Percentiles rank a stretch among this genome's conserved stretches.
These are phyloP conservation scores for Lerista edwardsae DNA, from an alignment of 2,797 vertebrate species.

Conservation along the genomic window DNA sequence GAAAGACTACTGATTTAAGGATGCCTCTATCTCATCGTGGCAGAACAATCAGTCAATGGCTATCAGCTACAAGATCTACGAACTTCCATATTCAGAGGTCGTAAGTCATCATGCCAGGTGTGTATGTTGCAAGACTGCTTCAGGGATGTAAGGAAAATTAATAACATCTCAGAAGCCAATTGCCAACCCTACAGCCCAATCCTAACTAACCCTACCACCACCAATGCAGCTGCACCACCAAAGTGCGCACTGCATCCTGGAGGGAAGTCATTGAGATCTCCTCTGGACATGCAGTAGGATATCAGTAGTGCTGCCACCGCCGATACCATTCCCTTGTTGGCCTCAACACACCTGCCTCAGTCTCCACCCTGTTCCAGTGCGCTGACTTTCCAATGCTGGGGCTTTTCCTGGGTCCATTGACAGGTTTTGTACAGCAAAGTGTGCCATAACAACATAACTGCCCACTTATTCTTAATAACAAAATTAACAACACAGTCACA, in stretches of 20 bases:
- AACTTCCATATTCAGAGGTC: neutral
- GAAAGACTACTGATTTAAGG: neutral
- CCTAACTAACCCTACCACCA: too few species aligned
- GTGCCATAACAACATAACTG: neutral
- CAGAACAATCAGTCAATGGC: neutral
- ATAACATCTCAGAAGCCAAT: neutral
- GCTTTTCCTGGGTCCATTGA: neutral
- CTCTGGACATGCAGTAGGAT: too few species aligned
- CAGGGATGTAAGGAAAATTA: neutral
- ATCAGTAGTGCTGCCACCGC: too few species aligned
- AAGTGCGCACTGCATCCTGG: too few species aligned
- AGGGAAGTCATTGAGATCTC: too few species aligned
- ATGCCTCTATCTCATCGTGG: neutral
- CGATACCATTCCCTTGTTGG: too few species aligned
- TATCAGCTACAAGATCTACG: neutral
- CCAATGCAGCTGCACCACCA: too few species aligned
- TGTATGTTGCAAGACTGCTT: neutral
- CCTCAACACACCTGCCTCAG: too few species aligned
- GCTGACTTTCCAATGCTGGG: too few species aligned
- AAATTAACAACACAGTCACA: slow-evolving; percentile 9
- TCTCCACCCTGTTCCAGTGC: too few species aligned
- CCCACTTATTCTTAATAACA: neutral
- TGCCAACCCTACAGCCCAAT: too few species aligned
- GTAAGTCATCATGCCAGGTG: neutral
- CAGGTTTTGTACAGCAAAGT: slow-evolving; percentile 4